These are phyloP conservation scores for Eulemur rufifrons DNA, from an alignment of 2,113 vertebrate genomes.

Conservation along the genomic window DNA sequence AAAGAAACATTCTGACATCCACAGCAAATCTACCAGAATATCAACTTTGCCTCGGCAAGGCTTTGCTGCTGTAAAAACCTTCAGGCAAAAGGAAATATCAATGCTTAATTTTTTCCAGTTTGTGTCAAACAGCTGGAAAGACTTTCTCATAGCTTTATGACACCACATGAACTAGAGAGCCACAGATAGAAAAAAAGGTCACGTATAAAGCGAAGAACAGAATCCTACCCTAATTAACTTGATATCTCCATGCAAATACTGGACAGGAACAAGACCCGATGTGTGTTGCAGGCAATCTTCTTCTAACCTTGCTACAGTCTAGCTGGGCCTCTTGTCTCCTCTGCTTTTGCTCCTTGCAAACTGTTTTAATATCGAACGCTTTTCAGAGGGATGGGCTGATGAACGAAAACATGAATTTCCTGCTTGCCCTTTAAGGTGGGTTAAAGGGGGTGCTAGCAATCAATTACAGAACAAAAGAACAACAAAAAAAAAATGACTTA, in stretches of 20 bases:
- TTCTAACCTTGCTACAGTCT: slow-evolving; percentile 81
- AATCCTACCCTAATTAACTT: slow-evolving; percentile 87
- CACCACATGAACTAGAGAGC: slow-evolving; percentile 79
- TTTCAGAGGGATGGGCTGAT: slow-evolving; percentile 84
- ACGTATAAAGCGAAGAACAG: slow-evolving; percentile 82
- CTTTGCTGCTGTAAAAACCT: slow-evolving; percentile 75
- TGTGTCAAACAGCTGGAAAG: slow-evolving; percentile 81
- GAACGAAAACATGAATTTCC: slow-evolving; percentile 86
- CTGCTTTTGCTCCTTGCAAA: slow-evolving; percentile 83
- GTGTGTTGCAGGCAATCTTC: slow-evolving; percentile 77
- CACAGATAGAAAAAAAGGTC: slow-evolving; percentile 84
- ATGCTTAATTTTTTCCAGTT: slow-evolving; percentile 73
- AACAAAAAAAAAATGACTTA: slow-evolving; percentile 52
- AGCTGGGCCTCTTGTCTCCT: slow-evolving; percentile 84
- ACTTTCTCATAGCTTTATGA: slow-evolving; percentile 83
- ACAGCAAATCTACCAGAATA: slow-evolving; percentile 64
- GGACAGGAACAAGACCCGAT: slow-evolving; percentile 80
- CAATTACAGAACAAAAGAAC: slow-evolving; percentile 84
- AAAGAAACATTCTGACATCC: slow-evolving; percentile 69
- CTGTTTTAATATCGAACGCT: slow-evolving; percentile 86
- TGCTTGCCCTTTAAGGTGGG: slow-evolving; percentile 86
- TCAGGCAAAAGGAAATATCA: slow-evolving; percentile 76
- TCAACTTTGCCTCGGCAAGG: slow-evolving; percentile 73
- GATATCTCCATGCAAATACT: slow-evolving; percentile 82
- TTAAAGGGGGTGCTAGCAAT: slow-evolving; percentile 83